Evolutionary conservation across 2,113 vertebrate genomes (phyloP).

Genomic region (Catharus bicknelli): DNA sequence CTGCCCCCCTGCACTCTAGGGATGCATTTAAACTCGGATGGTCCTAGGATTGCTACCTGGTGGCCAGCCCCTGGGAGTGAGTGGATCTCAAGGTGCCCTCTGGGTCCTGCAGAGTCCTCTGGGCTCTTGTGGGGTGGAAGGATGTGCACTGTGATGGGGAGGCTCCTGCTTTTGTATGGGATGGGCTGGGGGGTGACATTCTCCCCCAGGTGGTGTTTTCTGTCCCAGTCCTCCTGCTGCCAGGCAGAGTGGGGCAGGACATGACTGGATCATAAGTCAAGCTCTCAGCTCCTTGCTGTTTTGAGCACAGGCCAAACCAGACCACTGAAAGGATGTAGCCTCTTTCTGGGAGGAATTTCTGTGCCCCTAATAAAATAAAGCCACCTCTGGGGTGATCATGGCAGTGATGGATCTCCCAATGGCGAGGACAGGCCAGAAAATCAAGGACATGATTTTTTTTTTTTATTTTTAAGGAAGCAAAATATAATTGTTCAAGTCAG

Average conservation of each 20-base stretch:
- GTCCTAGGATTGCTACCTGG: not conserved
- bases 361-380: not conserved
- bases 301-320: not conserved
- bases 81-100: not conserved
- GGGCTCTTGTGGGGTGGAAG: not conserved
- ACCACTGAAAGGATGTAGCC: not conserved
- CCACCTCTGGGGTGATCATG: not conserved
- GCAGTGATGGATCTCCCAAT: fast-evolving
- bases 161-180: not conserved
- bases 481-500: not conserved
- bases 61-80: not conserved
- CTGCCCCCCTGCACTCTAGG: not conserved
- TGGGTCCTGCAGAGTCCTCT: not conserved
- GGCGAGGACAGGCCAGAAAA: not conserved
- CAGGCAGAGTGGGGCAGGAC: not conserved
- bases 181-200: not conserved
- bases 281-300: not conserved
- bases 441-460: not conserved
- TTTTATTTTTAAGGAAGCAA: not conserved
- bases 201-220: not conserved
- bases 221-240: not conserved
- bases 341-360: not conserved
- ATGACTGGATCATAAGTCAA: not conserved
- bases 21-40: not conserved
- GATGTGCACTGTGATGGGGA: fast-evolving